Evolutionary conservation across 2,888 invertebrate genomes (phyloP).

Genomic region (Tetropium fuscum): DNA sequence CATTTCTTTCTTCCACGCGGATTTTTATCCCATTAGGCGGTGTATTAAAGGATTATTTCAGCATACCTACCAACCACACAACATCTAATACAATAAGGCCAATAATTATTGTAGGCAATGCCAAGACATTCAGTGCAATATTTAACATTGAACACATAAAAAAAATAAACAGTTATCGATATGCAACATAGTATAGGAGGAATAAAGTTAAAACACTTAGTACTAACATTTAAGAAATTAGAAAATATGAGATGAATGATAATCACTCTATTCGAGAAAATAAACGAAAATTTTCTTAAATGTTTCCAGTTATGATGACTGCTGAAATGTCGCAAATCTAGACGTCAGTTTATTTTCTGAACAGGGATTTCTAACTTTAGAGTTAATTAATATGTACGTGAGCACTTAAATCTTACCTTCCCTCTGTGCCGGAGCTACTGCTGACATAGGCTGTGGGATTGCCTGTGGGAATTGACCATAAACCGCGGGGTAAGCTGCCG

Average conservation of each 20-base stretch:
- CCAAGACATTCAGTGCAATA: constrained; percentile 55
- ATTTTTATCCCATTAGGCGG: background rate
- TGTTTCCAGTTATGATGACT: constrained; percentile 12
- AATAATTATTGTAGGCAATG: constrained; percentile 51
- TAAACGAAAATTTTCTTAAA: constrained; percentile 17
- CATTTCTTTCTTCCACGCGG: constrained; percentile 46
- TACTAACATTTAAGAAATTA: constrained; percentile 12
- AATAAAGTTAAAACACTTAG: constrained; percentile 15
- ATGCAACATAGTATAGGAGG: constrained; percentile 51
- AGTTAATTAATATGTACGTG: constrained; percentile 28
- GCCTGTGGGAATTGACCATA: constrained; percentile 98
- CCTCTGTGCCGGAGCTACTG: constrained; percentile 89
- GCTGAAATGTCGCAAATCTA: constrained; percentile 22
- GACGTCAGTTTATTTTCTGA: constrained; percentile 23
- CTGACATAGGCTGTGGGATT: constrained; percentile 89
- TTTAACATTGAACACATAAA: constrained; percentile 55
- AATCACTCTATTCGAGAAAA: constrained; percentile 1
- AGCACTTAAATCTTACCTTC: constrained; percentile 81
- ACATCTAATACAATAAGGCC: constrained; percentile 50
- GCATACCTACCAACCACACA: constrained; percentile 41
- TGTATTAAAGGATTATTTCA: background rate
- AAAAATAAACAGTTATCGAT: constrained; percentile 43
- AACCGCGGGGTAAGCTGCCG: constrained; percentile 94
- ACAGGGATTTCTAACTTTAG: constrained; percentile 23
- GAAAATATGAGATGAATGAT: background rate